Conservation (phyloP, 2,888 invertebrate species). For the Bombylius discolor region DNA sequence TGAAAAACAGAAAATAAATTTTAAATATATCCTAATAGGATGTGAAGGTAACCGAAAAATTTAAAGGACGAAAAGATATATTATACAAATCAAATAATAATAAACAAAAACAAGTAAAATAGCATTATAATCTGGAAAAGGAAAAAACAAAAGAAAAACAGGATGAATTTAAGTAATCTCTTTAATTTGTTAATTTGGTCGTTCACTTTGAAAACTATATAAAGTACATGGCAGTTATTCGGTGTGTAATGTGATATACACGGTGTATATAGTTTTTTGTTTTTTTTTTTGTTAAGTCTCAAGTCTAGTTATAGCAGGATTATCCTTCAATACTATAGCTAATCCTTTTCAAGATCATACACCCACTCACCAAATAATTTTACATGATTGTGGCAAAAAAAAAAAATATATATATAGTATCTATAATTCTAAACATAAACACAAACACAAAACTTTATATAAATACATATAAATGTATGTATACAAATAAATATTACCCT, state of each 20-base stretch:
- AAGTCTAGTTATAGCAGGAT: constrained; percentile 3
- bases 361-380: neutral
- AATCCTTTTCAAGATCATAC: neutral
- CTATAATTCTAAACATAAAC: neutral
- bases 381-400: neutral
- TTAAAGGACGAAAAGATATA: too few relatives aligned
- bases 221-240: too few relatives aligned
- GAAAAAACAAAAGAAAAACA: neutral
- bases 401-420: neutral
- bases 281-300: neutral
- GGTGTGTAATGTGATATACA: neutral
- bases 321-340: constrained; percentile 2
- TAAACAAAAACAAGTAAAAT: too few relatives aligned
- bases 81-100: too few relatives aligned
- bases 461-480: neutral
- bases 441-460: neutral
- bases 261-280: too few relatives aligned
- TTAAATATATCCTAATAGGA: too few relatives aligned
- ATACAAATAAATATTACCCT: constrained; percentile 7
- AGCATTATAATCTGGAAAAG: too few relatives aligned
- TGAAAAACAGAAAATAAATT: too few relatives aligned
- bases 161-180: constrained; percentile 4
- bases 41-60: too few relatives aligned
- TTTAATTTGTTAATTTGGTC: constrained; percentile 9
- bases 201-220: neutral